phyloP scores from a whole-genome alignment of 2,888 invertebrate species.

The Tetrapedia diversipes region DNA sequence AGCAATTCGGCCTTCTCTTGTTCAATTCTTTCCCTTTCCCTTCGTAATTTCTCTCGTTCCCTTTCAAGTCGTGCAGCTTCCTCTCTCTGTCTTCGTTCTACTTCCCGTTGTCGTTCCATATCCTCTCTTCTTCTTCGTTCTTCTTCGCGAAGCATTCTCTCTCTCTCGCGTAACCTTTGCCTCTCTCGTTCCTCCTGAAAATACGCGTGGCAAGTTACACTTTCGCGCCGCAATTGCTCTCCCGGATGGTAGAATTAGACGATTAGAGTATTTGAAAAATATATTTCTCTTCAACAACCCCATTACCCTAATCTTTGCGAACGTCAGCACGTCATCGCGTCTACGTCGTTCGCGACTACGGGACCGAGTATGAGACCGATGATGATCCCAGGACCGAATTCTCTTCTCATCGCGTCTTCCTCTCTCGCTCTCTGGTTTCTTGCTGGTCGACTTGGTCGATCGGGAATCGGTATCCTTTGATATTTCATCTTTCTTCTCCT shows the following conservation, averaged over 20 bases:
- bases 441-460: constrained; percentile 84
- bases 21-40: constrained; percentile 94
- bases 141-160: constrained; percentile 90
- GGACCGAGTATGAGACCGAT: constrained; percentile 77
- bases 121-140: constrained; percentile 92
- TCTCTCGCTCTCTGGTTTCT: constrained; percentile 80
- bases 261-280: too few species aligned
- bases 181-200: constrained; percentile 88
- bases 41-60: constrained; percentile 91
- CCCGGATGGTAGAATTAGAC: too few species aligned
- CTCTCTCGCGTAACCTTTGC: constrained; percentile 90
- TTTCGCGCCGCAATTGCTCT: not conserved
- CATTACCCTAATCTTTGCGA: constrained; percentile 91
- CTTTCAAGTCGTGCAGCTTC: constrained; percentile 92
- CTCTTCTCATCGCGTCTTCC: constrained; percentile 81
- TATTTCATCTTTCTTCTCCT: constrained; percentile 81
- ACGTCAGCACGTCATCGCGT: constrained; percentile 88
- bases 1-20: constrained; percentile 93
- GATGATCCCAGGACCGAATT: constrained; percentile 80
- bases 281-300: too few species aligned
- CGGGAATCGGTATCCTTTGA: constrained; percentile 80
- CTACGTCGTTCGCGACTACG: constrained; percentile 84
- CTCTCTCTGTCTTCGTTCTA: constrained; percentile 92
- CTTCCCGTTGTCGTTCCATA: constrained; percentile 89
- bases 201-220: constrained; percentile 3